phyloP scores from a whole-genome alignment of 2,113 vertebrate species.

The Oryzias javanicus region DNA sequence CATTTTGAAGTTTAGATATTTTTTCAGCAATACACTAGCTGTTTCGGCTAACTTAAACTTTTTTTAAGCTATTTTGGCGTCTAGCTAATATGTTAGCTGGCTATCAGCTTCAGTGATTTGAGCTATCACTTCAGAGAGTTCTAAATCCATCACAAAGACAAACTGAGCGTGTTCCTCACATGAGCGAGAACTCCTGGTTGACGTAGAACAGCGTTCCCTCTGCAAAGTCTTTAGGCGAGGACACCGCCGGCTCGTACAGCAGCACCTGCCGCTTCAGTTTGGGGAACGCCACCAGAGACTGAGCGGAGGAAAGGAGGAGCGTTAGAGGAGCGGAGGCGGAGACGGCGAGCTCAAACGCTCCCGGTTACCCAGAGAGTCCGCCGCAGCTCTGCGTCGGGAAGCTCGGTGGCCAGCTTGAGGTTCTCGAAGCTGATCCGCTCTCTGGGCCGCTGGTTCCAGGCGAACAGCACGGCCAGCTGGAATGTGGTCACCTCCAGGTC shows the following conservation, averaged over 20 bases:
- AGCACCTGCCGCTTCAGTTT: conserved; percentile 98
- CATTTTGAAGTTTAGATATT: no score
- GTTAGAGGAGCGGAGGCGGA: not conserved
- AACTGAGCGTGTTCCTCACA: conserved; percentile 79
- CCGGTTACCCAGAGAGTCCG: conserved; percentile 95
- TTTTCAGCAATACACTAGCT: no score
- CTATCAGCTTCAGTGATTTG: no score
- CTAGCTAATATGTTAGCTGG: no score
- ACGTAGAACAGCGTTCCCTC: conserved; percentile 98
- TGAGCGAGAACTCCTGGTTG: conserved; percentile 99
- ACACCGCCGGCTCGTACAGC: conserved; percentile 94
- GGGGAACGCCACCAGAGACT: conserved; percentile 99
- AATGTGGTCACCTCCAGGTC: conserved; percentile 98
- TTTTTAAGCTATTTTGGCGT: no score
- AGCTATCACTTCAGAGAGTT: no score
- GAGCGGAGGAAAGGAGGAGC: conserved; percentile 3
- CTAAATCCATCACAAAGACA: no score
- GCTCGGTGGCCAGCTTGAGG: conserved; percentile 95
- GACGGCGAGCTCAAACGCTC: not conserved
- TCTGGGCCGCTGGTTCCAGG: conserved; percentile 98
- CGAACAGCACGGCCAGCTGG: conserved; percentile 96
- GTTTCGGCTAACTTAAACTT: no score
- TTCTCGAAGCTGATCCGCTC: conserved; percentile 99
- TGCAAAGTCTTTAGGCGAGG: conserved; percentile 98
- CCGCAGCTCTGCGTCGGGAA: conserved; percentile 96